phyloP scores from a whole-genome alignment of 64 coral and sea anemone genomes.

The Orbicella faveolata region DNA sequence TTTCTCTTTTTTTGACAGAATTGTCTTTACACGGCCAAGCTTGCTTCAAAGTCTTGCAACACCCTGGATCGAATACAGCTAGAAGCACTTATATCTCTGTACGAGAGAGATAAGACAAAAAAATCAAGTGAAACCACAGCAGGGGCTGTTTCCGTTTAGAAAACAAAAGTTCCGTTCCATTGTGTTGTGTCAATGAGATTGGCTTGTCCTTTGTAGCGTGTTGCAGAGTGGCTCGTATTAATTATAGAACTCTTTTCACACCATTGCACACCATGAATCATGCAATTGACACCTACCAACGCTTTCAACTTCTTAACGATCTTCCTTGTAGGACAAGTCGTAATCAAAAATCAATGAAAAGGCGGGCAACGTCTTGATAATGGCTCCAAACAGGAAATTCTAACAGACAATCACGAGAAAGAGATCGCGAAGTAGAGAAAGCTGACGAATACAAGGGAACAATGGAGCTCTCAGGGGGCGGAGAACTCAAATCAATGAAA shows the following conservation, averaged over 20 bases:
- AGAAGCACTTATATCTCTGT: not conserved
- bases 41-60: not conserved
- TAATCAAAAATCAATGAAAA: constrained; percentile 8
- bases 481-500: not conserved
- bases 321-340: not conserved
- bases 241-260: constrained; percentile 19
- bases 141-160: constrained; percentile 26
- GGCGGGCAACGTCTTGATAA: constrained; percentile 26
- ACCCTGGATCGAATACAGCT: too few species aligned
- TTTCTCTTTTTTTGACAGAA: not conserved
- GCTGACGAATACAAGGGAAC: not conserved
- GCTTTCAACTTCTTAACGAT: constrained; percentile 20
- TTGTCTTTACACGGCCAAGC: not conserved
- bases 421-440: not conserved
- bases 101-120: not conserved
- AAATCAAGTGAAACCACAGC: constrained; percentile 9
- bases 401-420: constrained; percentile 30
- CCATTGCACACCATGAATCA: not conserved
- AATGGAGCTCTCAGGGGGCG: constrained; percentile 14
- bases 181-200: constrained; percentile 27
- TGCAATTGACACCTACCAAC: constrained; percentile 29
- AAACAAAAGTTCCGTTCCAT: constrained; percentile 37
- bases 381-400: constrained; percentile 32
- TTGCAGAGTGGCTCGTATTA: not conserved
- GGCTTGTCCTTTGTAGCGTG: constrained; percentile 31